Conservation (phyloP, 2,113 vertebrate genomes). For the Caranx ignobilis region DNA sequence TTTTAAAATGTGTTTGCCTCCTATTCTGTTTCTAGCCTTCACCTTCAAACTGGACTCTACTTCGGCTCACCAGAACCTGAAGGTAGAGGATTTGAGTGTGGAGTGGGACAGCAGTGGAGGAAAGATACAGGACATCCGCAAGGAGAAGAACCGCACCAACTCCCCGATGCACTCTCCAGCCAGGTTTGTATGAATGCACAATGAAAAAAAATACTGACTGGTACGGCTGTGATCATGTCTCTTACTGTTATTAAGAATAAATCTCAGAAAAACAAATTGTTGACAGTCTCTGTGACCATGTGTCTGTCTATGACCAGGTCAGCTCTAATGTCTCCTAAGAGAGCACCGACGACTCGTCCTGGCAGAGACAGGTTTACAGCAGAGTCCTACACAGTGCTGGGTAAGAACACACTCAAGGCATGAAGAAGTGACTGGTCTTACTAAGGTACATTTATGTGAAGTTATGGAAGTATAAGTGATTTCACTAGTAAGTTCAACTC, state of each 20-base stretch:
- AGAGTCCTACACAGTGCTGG: slow-evolving; percentile 96
- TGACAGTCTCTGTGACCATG: not conserved
- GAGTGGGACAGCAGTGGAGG: slow-evolving; percentile 96
- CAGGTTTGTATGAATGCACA: slow-evolving; percentile 81
- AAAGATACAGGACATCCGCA: slow-evolving; percentile 95
- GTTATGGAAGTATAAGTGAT: not conserved
- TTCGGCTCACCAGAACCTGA: slow-evolving; percentile 95
- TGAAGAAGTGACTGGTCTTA: not conserved
- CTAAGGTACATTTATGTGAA: not conserved
- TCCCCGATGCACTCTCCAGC: slow-evolving; percentile 95
- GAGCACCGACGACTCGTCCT: slow-evolving; percentile 86
- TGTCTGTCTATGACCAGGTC: slow-evolving; percentile 77
- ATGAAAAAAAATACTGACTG: too few species aligned
- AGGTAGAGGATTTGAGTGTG: slow-evolving; percentile 92
- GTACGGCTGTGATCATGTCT: not conserved
- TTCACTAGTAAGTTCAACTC: not conserved
- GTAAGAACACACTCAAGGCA: slow-evolving; percentile 76
- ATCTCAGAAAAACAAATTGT: not conserved
- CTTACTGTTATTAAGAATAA: not conserved
- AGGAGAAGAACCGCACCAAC: slow-evolving; percentile 91
- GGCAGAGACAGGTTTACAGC: slow-evolving; percentile 94
- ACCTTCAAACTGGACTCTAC: slow-evolving; percentile 91
- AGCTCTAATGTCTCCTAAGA: slow-evolving; percentile 92
- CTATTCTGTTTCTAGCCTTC: slow-evolving; percentile 84
- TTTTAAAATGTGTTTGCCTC: not conserved